Evolutionary conservation across 2,113 vertebrate genomes (phyloP).

Genomic region (Chloebia gouldiae): DNA sequence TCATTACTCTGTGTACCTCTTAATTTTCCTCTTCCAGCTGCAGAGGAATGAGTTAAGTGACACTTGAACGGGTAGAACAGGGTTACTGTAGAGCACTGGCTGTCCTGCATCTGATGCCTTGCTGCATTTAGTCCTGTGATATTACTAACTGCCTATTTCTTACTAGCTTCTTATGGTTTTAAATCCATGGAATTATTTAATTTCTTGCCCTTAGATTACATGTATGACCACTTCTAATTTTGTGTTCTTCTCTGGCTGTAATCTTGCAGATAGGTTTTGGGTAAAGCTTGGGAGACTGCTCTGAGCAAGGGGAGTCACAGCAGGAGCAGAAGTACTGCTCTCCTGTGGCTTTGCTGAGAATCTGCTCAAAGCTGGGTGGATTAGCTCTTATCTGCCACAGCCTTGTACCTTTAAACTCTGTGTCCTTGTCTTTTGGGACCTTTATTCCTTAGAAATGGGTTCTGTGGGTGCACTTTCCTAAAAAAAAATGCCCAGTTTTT

Average conservation of each 20-base stretch:
- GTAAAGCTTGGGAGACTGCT: neutral
- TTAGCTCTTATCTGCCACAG: neutral
- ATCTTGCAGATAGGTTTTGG: neutral
- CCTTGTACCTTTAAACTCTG: neutral
- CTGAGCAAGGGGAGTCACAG: neutral
- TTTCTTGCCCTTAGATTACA: neutral
- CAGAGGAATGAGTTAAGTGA: neutral
- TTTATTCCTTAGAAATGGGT: neutral
- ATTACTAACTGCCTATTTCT: neutral
- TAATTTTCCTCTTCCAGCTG: neutral
- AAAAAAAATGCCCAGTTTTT: neutral
- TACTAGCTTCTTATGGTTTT: neutral
- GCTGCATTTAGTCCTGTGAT: neutral
- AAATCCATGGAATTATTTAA: neutral
- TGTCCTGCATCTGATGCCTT: neutral
- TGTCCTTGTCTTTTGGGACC: neutral
- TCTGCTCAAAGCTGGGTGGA: neutral
- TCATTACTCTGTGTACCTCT: neutral
- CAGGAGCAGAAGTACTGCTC: neutral
- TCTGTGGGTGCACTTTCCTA: neutral
- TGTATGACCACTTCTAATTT: neutral
- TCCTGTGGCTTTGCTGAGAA: neutral
- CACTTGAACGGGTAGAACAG: neutral
- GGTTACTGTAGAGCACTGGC: neutral
- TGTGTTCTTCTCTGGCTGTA: neutral